Evolutionary conservation across 2,797 vertebrate genomes (phyloP), one percentile per base, ranked within the genome.

Genomic region (Phrynocephalus forsythii): DNA sequence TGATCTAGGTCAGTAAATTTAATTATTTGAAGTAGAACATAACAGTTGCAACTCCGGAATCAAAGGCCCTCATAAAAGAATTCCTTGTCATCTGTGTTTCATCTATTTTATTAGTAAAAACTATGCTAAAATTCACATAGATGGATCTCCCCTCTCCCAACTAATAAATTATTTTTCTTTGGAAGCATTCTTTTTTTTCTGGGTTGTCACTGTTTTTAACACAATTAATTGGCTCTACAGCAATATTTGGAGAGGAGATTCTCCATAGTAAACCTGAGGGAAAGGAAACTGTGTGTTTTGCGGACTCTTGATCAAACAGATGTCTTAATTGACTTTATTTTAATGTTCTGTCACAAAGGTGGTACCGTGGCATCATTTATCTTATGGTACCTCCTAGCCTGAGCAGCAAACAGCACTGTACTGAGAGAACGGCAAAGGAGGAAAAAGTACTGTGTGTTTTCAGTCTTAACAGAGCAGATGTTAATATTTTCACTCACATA

Each of bases 1-100:
- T 93, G 98, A 98, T 95, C 97, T 98, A 95, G 98, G 98, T 99
- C 94, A 98, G 98, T 98, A 96, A 56, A 84, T 93, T 92, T 91
- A 86, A 93, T 93, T 78, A 75, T 84, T 89, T 88, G 79, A 13
- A 89, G 90, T 91, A 87, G 83, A 84, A 83, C 76, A 85, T 2
- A 91, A 80, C 56, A 38, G 86, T 76, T 75, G 89, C 90, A 88
- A 33, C 86, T 20, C 89, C 82, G 30, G 16, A 82, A 26, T 82
- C 26, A 33, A 69, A 69, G 20, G 30, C 5, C 73, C 28, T 3
- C 6, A 2, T 30, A 30, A 5, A 16, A 66, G 26, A 67, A 16
- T 20, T 79, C 56, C n/a, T 20, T 20, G n/a, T 60, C 56, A 50
- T 18, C 38, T 78, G 48, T 69, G 66, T 56, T 38, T 22, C 30